A percentile compares a stretch with the other conserved stretches of the same genome.
Evolutionary conservation across 2,113 vertebrate species (phyloP).

Genomic region (Amblyornis subalaris): DNA sequence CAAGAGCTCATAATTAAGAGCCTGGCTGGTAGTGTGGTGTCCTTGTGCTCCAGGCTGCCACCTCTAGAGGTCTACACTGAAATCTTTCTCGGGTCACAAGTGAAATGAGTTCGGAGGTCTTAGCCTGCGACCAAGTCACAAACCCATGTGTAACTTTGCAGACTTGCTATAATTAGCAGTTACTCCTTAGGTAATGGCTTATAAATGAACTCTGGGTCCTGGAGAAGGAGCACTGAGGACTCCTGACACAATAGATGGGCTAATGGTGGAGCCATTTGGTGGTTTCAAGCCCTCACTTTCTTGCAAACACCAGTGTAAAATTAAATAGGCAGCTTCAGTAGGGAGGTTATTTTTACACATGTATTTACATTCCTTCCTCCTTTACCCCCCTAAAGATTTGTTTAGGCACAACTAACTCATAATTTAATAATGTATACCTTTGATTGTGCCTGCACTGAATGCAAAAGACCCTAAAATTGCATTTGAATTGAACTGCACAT

Average conservation of each 20-base stretch:
- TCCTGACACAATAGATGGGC: background rate
- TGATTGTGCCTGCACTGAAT: background rate
- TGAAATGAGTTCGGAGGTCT: constrained; percentile 32
- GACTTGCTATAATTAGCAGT: constrained; percentile 7
- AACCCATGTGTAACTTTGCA: background rate
- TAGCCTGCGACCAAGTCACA: background rate
- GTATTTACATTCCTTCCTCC: background rate
- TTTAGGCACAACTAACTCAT: constrained; percentile 5
- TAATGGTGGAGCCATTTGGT: background rate
- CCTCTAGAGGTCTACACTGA: background rate
- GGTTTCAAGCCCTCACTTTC: background rate
- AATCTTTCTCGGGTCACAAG: constrained; percentile 3
- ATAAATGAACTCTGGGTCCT: background rate
- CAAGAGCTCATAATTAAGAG: constrained; percentile 4
- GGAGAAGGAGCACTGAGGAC: background rate
- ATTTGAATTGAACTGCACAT: constrained; percentile 23
- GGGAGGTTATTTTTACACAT: background rate
- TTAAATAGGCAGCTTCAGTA: background rate
- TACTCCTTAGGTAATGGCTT: background rate
- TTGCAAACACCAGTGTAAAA: background rate
- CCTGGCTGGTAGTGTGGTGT: background rate
- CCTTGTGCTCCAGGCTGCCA: constrained; percentile 6
- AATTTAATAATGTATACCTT: background rate
- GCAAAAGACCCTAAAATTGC: constrained; percentile 8
- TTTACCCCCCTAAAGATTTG: background rate